These are phyloP conservation scores for Agrochola lota DNA, from an alignment of 2,888 invertebrate species.

Conservation along the genomic window DNA sequence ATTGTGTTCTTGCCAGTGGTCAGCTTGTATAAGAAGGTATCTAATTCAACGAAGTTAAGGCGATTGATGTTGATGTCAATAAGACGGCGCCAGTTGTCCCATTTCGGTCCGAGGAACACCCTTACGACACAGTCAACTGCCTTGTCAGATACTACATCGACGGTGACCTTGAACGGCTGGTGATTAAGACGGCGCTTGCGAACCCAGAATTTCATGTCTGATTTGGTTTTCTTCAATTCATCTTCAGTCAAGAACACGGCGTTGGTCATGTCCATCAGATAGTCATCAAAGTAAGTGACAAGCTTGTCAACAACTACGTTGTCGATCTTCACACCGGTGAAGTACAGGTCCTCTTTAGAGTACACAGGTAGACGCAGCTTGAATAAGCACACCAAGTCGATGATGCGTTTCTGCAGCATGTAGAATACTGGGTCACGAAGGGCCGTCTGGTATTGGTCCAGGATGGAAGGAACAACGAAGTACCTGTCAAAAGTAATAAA, in stretches of 20 bases:
- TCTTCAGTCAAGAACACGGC: conserved; percentile 87
- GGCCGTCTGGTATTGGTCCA: conserved; percentile 92
- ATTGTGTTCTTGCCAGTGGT: conserved; percentile 92
- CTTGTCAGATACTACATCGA: conserved; percentile 90
- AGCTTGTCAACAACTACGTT: conserved; percentile 92
- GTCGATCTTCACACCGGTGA: conserved; percentile 92
- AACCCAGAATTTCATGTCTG: conserved; percentile 88
- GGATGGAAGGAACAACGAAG: conserved; percentile 90
- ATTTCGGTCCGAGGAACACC: conserved; percentile 93
- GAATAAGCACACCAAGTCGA: conserved; percentile 90
- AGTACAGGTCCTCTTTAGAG: conserved; percentile 91
- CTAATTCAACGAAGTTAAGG: conserved; percentile 92
- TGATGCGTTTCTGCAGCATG: conserved; percentile 91
- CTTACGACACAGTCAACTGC: conserved; percentile 91
- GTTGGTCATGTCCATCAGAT: conserved; percentile 92
- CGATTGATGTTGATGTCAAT: conserved; percentile 91
- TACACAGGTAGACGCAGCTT: conserved; percentile 91
- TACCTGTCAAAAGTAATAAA: conserved; percentile 76
- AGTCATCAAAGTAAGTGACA: conserved; percentile 93
- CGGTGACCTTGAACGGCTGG: conserved; percentile 90
- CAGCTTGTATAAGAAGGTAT: conserved; percentile 91
- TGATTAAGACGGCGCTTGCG: conserved; percentile 92
- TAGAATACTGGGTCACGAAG: conserved; percentile 94
- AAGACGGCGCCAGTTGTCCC: conserved; percentile 90
- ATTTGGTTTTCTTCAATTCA: conserved; percentile 86